Base-by-base conservation (phyloP, 2,888 invertebrate species). In the Octodonta nipae region DNA sequence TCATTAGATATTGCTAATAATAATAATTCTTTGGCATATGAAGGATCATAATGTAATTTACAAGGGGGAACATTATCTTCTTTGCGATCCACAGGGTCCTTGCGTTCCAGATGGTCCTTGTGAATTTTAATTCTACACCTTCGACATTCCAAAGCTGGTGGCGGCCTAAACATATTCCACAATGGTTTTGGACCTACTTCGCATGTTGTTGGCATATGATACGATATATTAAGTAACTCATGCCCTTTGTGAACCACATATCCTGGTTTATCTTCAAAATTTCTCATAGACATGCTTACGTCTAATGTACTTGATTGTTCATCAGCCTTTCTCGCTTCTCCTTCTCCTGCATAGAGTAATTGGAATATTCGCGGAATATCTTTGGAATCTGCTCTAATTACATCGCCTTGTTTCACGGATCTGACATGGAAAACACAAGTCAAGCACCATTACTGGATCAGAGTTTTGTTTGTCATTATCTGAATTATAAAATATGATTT, bases 281-380 rank as follows among this genome's bases (percentile, higher is more conserved):
- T 57, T 37, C 70, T 61, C 45, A 74, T 56, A 46, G 67, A 60
- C 11, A 30, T 30, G 58, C 65, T 66, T 33, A 70, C 66, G 47
- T 70, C 71, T 32, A 60, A 43, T 14, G 55, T 47, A 35, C 51
- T 57, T 28, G 49, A 52, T 54, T 76, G 78, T 42, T 68, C 70
- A 30, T 79, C 80, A 11, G 83, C 81, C 39, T 84, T 73, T 39
- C 85, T 69, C 43, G 84, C 84, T 64, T 92, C 92, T 32, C 93
- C 93, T 68, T 95, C 93, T 40, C 92, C 93, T 43, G 95, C 93
- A 65, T 96, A 96, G 53, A 96, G 67, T 55, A 96, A 71, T 71
- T 92, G 76, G 69, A 98, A 96, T 66, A 98, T 98, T 64, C 92
- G 81, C 52, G 96, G 96, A 66, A 98, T 92, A 72, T 96, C 93